Base-by-base conservation (phyloP, 2,888 invertebrate genomes). In the Cerastis leucographa region DNA sequence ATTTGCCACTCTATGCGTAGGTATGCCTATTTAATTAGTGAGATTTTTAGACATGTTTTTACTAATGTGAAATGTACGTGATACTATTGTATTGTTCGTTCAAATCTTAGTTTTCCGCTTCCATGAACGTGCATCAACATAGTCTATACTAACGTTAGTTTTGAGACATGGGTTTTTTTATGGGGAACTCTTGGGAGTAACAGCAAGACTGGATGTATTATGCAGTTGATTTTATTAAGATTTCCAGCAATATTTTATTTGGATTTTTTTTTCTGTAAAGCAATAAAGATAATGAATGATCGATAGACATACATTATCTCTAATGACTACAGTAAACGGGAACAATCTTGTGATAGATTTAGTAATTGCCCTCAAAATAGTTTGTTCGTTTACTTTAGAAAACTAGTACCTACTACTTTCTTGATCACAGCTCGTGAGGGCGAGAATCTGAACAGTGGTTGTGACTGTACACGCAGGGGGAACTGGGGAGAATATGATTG, bases 271-370 rank as follows among this genome's bases (percentile, higher is more conserved):
- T 80, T 74, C 77, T 56, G 46, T 62, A 80, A 74, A 78, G 51
- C 76, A 40, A 73, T 73, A 74, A 80, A 74, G 81, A 80, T 81
- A 80, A 75, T 74, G 46, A 74, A 74, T 78, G 81, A 81, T 81
- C 49, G 54, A 78, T 78, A 49, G 42, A 71, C 25, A 56, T n/a
- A 73, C 14, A 64, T 64, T 74, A 74, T 78, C 81, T 81, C 12
- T 42, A 44, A 40, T 51, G 79, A 62, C 35, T 72, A 51, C 17
- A 51, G 12, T 49, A 51, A 62, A 80, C 40, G 22, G 25, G 9
- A 54, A 46, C 35, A 9, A 62, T 9, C 40, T 80, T 54, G n/a
- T 46, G 19, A 25, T 71, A 40, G 35, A 29, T 51, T 71, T 25
- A 70, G 44, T 51, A 25, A 61, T 42, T 49, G 40, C 11, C 42